A percentile compares a stretch with the other conserved stretches of the same genome.
These are phyloP conservation scores for Galago senegalensis DNA, from an alignment of 2,797 vertebrate genomes.

Conservation along the genomic window DNA sequence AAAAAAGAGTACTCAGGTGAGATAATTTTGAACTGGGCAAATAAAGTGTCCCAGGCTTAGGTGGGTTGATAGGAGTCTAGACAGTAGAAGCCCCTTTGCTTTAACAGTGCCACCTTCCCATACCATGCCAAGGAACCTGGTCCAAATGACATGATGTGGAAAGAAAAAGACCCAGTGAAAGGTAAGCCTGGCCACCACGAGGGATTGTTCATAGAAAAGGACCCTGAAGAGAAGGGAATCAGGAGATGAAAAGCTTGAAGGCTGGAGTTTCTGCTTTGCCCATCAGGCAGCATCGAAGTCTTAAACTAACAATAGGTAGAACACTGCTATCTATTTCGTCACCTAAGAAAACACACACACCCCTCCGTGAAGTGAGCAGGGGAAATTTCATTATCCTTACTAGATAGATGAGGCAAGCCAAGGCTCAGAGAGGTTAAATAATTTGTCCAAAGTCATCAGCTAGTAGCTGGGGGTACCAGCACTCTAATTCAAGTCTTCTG, in stretches of 20 bases:
- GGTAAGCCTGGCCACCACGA: not conserved
- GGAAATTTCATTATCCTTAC: slow-evolving; percentile 1
- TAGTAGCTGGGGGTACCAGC: not conserved
- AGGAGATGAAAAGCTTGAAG: slow-evolving; percentile 33
- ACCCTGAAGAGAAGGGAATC: not conserved
- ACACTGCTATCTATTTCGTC: not conserved
- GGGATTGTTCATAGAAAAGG: not conserved
- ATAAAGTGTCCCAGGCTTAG: not conserved
- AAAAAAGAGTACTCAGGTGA: not conserved
- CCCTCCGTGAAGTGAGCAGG: not conserved
- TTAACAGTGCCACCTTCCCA: not conserved
- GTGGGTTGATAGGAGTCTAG: not conserved
- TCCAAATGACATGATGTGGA: not conserved
- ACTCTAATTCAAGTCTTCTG: slow-evolving; percentile 11
- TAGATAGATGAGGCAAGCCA: not conserved
- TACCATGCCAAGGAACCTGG: not conserved
- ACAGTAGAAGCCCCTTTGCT: slow-evolving; percentile 13
- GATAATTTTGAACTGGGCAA: not conserved
- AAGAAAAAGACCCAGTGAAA: slow-evolving; percentile 7
- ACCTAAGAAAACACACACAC: not conserved
- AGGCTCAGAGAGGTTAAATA: not conserved
- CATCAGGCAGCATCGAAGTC: not conserved
- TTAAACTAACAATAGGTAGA: not conserved
- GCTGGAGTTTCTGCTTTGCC: not conserved
- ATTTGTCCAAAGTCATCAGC: not conserved